Conservation (phyloP, 2,888 invertebrate genomes). For the Drosophila mettleri region DNA sequence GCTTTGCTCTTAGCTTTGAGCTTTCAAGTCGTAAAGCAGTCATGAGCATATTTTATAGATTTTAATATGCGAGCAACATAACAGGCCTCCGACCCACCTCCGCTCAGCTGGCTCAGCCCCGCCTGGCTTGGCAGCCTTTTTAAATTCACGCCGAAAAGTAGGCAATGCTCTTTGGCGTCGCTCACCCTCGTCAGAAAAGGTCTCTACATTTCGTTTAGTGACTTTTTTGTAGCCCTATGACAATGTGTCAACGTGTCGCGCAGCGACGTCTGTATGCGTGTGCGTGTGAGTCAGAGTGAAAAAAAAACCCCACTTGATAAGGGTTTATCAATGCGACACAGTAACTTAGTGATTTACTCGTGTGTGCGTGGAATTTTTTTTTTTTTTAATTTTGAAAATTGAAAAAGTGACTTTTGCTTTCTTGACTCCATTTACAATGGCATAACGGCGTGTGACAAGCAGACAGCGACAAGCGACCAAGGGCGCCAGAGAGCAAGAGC, state of each 20-base stretch:
- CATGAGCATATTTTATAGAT: conserved; percentile 78
- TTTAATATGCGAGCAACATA: conserved; percentile 81
- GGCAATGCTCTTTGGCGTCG: conserved; percentile 64
- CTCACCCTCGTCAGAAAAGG: conserved; percentile 71
- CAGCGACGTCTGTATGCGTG: conserved; percentile 23
- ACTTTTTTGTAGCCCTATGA: conserved; percentile 71
- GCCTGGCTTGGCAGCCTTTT: conserved; percentile 47
- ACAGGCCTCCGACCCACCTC: conserved; percentile 25
- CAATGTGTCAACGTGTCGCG: conserved; percentile 77
- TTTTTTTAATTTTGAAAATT: conserved; percentile 79
- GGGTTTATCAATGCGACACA: conserved; percentile 81
- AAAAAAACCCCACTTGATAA: conserved; percentile 74
- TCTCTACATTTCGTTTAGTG: conserved; percentile 70
- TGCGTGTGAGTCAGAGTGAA: conserved; percentile 29
- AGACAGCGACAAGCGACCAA: conserved; percentile 37
- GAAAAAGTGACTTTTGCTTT: conserved; percentile 83
- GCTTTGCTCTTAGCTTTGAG: conserved; percentile 65
- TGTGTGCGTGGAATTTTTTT: conserved; percentile 61
- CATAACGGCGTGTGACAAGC: conserved; percentile 49
- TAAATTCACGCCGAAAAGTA: conserved; percentile 74
- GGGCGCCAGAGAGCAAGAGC: not conserved
- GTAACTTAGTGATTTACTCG: conserved; percentile 81
- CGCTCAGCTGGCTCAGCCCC: conserved; percentile 12
- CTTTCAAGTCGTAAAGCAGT: conserved; percentile 76
- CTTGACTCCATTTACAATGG: conserved; percentile 62